Percentiles rank a stretch among this genome's conserved stretches.
Evolutionary conservation across 30 jellyfish, hydroid and myxozoan species (phyloP).

Genomic region (Phacellophora camtschatica): DNA sequence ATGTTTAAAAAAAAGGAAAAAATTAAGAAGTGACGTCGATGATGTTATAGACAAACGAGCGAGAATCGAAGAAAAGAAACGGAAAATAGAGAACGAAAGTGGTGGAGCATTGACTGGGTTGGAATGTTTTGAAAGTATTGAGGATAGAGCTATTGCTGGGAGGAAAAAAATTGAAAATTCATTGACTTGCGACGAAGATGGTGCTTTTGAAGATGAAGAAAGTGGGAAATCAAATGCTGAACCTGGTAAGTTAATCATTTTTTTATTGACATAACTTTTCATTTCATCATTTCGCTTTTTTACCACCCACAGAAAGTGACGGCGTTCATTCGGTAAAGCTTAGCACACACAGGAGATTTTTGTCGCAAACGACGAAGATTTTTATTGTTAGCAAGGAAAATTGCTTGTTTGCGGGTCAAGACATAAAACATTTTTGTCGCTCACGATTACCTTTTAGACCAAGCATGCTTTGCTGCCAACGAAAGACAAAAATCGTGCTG

Average conservation of each 20-base stretch:
- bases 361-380: no score
- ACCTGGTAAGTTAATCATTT: neutral
- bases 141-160: neutral
- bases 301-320: no score
- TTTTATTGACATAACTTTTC: neutral
- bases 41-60: neutral
- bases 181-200: neutral
- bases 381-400: no score
- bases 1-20: neutral
- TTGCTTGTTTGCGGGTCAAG: no score
- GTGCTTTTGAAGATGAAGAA: neutral
- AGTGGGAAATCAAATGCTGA: neutral
- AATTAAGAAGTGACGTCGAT: neutral
- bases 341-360: no score
- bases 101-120: constrained; percentile 42
- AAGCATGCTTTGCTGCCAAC: no score
- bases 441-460: no score
- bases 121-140: constrained; percentile 58
- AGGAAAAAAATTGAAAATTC: neutral
- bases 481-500: no score
- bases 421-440: no score
- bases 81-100: constrained; percentile 17
- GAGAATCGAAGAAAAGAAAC: neutral
- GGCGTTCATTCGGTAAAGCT: no score
- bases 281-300: neutral